Percentiles rank a stretch among this genome's conserved stretches.
These are phyloP conservation scores for Scolanthus callimorphus DNA, from an alignment of 92 coral and sea anemone genomes.

Conservation along the genomic window DNA sequence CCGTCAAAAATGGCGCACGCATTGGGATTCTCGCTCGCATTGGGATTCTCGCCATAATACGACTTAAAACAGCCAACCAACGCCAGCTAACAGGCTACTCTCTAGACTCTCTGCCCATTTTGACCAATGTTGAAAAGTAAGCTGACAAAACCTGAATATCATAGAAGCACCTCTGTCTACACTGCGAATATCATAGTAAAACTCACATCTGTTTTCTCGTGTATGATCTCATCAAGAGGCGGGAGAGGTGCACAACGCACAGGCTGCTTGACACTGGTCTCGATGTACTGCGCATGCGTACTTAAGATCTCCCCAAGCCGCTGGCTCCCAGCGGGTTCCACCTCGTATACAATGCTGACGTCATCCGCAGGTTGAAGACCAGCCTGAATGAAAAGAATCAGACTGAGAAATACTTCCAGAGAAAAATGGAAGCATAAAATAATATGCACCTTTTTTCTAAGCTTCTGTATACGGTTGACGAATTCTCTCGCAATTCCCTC, in stretches of 20 bases:
- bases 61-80: too few species aligned
- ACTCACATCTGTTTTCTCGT: constrained; percentile 69
- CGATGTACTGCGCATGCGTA: constrained; percentile 53
- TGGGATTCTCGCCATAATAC: too few species aligned
- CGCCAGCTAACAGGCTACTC: too few species aligned
- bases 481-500: constrained; percentile 98
- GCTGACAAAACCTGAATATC: too few species aligned
- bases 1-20: too few species aligned
- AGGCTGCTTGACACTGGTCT: constrained; percentile 71
- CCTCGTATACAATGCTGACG: constrained; percentile 88
- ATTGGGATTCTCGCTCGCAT: too few species aligned
- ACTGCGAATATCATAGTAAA: neutral
- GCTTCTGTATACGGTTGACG: constrained; percentile 95
- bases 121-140: too few species aligned
- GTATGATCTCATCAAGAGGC: constrained; percentile 61
- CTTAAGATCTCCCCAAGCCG: constrained; percentile 46
- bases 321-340: constrained; percentile 32
- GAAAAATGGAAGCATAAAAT: neutral
- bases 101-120: too few species aligned
- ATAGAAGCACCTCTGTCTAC: too few species aligned
- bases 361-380: constrained; percentile 86
- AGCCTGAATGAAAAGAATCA: constrained; percentile 48
- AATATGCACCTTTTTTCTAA: constrained; percentile 80
- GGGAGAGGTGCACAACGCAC: constrained; percentile 32
- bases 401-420: neutral